Base-by-base conservation (phyloP, 2,113 vertebrate genomes). In the Microtus ochrogaster region DNA sequence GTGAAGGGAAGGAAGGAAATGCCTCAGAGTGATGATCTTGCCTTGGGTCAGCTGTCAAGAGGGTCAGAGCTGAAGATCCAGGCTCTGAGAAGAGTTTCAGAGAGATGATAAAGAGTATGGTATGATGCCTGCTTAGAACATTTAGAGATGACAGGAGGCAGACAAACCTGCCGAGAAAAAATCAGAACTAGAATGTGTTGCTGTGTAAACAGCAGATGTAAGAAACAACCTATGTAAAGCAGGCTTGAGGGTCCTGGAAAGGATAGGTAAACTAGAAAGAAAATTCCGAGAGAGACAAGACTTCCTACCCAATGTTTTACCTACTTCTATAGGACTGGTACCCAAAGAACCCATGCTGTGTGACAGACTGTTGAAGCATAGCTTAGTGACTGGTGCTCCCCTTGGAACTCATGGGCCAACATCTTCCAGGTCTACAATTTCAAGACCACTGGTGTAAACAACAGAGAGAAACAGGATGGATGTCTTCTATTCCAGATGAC, bases 111-210 rank as follows among this genome's bases (percentile, higher is more conserved):
- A 72, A 5, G 44, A n/a, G 12, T 41, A 61, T 19, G 39, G 16
- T 10, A 4, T 39, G 36, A 89, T 66, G 47, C 65, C 49, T 76
- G 5, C 41, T 81, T 87, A 52, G 16, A 92, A 74, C 9, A 63
- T 65, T 47, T 88, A 16, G 70, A 89, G 65, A 86, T 30, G 21
- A 21, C 47, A 28, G 47, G 49, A 70, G 16, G 61, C 63, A 79
- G 26, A 52, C 44, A 84, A 83, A 33, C 61, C 12, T 95, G 65
- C 39, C 52, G 13, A 81, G 76, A 76, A 95, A 95, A 77, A 92
- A 63, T 47, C 72, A 84, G 55, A 90, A 87, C 83, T 12, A 65
- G 14, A 84, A 36, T 39, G 72, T 61, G 58, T 41, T 89, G 28
- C 14, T 66, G 87, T 95, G 55, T 88, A 86, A 88, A 76, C 14